Conservation (phyloP, 2,113 vertebrate species). For the Poecile atricapillus region DNA sequence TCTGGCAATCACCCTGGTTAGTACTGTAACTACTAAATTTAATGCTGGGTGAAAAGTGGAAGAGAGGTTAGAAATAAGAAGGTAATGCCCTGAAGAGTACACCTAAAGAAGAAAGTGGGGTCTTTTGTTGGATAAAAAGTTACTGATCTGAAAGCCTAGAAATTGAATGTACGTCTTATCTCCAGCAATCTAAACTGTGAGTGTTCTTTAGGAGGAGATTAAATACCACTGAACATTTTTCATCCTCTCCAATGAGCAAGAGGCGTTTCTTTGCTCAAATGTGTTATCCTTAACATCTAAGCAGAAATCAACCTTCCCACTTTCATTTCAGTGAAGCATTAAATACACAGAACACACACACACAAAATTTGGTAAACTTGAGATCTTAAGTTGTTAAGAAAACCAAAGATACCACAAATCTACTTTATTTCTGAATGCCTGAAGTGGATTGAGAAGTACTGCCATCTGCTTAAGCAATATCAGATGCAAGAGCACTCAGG, state of each 20-base stretch:
- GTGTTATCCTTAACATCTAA: background rate
- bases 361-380: background rate
- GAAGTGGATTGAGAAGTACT: background rate
- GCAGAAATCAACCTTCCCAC: background rate
- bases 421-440: background rate
- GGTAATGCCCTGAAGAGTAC: background rate
- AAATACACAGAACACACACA: background rate
- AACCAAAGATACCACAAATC: background rate
- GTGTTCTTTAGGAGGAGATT: background rate
- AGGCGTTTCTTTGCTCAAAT: background rate
- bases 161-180: background rate
- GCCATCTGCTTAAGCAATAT: background rate
- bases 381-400: background rate
- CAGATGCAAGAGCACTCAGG: background rate
- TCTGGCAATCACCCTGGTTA: background rate
- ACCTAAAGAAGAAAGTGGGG: background rate
- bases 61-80: background rate
- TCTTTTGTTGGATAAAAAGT: background rate
- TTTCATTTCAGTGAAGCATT: background rate
- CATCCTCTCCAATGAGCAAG: background rate
- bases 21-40: background rate
- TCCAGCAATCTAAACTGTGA: background rate
- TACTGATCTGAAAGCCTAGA: background rate
- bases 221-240: background rate
- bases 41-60: background rate